These are phyloP conservation scores for Drosophila busckii DNA, from an alignment of 1,140 invertebrate species.

Conservation along the genomic window DNA sequence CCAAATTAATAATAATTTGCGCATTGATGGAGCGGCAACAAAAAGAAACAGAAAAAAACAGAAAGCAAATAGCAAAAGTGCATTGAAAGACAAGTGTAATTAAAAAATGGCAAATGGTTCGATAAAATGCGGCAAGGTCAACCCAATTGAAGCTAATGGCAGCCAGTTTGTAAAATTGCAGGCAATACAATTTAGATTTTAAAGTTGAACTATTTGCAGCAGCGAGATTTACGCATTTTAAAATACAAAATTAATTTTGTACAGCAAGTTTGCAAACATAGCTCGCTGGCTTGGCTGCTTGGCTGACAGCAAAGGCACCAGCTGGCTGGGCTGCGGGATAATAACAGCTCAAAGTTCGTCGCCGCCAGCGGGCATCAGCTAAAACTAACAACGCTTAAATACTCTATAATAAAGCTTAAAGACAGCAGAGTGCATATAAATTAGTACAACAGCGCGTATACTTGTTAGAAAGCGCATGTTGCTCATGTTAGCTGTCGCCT, in stretches of 20 bases:
- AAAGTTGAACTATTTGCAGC: conserved; percentile 6
- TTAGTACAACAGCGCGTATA: too few species aligned
- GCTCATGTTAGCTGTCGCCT: too few species aligned
- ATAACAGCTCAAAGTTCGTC: too few species aligned
- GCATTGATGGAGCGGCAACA: conserved; percentile 47
- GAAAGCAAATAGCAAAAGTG: conserved; percentile 15
- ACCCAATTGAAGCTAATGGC: conserved; percentile 47
- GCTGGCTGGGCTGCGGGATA: background rate
- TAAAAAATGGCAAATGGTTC: conserved; percentile 39
- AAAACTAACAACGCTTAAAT: too few species aligned
- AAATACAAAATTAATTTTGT: conserved; percentile 61
- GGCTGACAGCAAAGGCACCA: background rate
- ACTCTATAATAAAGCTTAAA: too few species aligned
- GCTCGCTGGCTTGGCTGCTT: too few species aligned
- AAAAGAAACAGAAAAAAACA: conserved; percentile 11
- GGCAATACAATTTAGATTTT: conserved; percentile 3
- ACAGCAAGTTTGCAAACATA: conserved; percentile 51
- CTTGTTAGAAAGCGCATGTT: too few species aligned
- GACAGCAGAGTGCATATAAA: too few species aligned
- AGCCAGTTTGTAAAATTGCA: conserved; percentile 8
- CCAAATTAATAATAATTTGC: conserved; percentile 74
- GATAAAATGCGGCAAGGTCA: conserved; percentile 43
- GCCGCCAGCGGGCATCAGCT: too few species aligned
- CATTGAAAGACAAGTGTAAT: conserved; percentile 36
- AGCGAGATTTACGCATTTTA: conserved; percentile 11